Evolutionary conservation across 2,888 invertebrate species (phyloP).

Genomic region (Dastarcus helophoroides): DNA sequence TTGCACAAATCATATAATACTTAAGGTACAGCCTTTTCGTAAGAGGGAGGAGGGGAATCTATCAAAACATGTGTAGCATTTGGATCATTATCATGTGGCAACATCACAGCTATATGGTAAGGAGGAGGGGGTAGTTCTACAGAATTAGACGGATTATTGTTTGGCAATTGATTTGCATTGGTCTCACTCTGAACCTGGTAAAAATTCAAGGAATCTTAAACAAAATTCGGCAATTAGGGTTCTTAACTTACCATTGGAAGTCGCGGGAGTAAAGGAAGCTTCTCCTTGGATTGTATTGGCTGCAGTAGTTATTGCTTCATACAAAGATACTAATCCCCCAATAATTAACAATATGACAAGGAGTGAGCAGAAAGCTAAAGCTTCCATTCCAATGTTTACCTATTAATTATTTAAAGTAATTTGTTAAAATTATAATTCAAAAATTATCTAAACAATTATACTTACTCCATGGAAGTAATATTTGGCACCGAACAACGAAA

Average conservation of each 20-base stretch:
- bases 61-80: conserved; percentile 30
- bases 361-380: background rate
- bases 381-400: background rate
- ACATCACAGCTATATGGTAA: conserved; percentile 65
- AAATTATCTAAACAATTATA: conserved; percentile 26
- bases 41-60: conserved; percentile 61
- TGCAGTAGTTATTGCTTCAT: background rate
- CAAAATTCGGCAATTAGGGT: too few species aligned
- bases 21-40: conserved; percentile 62
- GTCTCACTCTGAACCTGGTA: background rate
- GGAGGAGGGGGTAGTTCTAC: conserved; percentile 57
- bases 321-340: conserved; percentile 1
- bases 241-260: too few species aligned
- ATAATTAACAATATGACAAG: background rate
- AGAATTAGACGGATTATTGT: conserved; percentile 10
- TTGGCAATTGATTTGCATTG: background rate
- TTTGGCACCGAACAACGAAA: conserved; percentile 58
- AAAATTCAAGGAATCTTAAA: too few species aligned
- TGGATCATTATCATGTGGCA: conserved; percentile 48
- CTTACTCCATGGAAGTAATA: conserved; percentile 47
- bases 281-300: background rate
- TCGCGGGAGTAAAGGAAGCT: background rate
- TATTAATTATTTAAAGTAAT: background rate
- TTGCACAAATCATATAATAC: conserved; percentile 2
- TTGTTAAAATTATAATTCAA: background rate